Conservation (phyloP, 53 echinoderm and acorn worm genomes). For the Astropecten irregularis region DNA sequence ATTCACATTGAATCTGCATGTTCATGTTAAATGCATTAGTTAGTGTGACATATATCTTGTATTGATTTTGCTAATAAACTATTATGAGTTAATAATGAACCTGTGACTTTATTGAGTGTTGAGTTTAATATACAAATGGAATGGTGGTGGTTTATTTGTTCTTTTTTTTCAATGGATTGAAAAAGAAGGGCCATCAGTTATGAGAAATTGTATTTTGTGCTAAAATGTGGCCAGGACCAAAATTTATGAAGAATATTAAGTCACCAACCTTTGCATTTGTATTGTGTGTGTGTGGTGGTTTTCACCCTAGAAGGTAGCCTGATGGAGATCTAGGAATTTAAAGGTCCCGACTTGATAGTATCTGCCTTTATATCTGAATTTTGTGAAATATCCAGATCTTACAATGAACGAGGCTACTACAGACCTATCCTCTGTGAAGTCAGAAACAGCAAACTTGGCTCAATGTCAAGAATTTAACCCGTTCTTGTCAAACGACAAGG, state of each 20-base stretch:
- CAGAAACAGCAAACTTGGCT: conserved; percentile 49
- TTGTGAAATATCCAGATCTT: conserved; percentile 63
- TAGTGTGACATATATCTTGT: not conserved
- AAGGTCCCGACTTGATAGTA: conserved; percentile 53
- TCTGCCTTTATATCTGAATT: conserved; percentile 61
- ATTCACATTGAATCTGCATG: conserved; percentile 37
- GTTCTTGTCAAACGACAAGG: conserved; percentile 60
- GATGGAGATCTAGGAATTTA: conserved; percentile 13
- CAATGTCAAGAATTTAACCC: conserved; percentile 61
- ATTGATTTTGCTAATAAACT: conserved; percentile 48
- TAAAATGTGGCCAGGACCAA: too few species aligned
- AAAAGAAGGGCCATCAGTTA: too few species aligned
- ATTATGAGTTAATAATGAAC: conserved; percentile 10
- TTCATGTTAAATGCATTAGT: not conserved
- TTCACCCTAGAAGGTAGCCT: conserved; percentile 30
- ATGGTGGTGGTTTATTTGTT: conserved; percentile 15
- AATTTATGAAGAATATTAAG: too few species aligned
- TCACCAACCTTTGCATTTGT: conserved; percentile 37
- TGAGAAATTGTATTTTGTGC: too few species aligned
- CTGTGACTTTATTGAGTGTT: conserved; percentile 41
- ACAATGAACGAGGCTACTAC: conserved; percentile 53
- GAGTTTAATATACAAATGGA: conserved; percentile 28
- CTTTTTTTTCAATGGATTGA: too few species aligned
- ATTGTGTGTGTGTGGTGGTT: conserved; percentile 26
- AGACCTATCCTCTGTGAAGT: conserved; percentile 53